Conservation (phyloP, 2,797 vertebrate species). For the Clarias laeviceps region DNA sequence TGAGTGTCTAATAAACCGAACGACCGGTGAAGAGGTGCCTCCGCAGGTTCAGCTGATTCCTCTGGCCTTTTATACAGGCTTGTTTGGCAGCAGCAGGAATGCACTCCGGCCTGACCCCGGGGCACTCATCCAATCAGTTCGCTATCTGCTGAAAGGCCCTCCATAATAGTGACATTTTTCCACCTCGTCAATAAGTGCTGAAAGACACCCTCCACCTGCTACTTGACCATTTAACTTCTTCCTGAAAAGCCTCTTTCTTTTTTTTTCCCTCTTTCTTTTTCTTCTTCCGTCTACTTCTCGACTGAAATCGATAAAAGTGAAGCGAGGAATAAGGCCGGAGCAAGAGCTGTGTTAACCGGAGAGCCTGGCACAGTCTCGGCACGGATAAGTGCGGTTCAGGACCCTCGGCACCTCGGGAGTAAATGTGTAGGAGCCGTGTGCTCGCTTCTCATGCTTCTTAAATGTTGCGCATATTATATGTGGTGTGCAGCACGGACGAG, state of each 20-base stretch:
- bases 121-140: constrained; percentile 85
- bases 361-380: constrained; percentile 53
- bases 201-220: constrained; percentile 82
- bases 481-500: background rate
- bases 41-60: constrained; percentile 75
- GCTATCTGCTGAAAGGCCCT: constrained; percentile 81
- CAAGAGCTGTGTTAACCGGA: constrained; percentile 73
- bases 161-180: constrained; percentile 87
- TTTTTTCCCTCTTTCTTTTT: constrained; percentile 71
- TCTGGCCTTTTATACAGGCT: constrained; percentile 77
- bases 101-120: constrained; percentile 76
- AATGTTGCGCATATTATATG: background rate
- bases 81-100: constrained; percentile 77
- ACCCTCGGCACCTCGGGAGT: background rate
- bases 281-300: constrained; percentile 76
- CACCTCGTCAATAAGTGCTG: constrained; percentile 85
- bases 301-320: constrained; percentile 82
- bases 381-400: constrained; percentile 13
- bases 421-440: background rate
- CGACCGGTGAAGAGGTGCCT: constrained; percentile 70
- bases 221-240: constrained; percentile 87
- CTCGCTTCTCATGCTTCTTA: background rate
- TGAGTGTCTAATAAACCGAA: constrained; percentile 66
- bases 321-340: constrained; percentile 74
- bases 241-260: constrained; percentile 81